Conservation (phyloP, 2,797 vertebrate species). For the Oreochromis mossambicus region DNA sequence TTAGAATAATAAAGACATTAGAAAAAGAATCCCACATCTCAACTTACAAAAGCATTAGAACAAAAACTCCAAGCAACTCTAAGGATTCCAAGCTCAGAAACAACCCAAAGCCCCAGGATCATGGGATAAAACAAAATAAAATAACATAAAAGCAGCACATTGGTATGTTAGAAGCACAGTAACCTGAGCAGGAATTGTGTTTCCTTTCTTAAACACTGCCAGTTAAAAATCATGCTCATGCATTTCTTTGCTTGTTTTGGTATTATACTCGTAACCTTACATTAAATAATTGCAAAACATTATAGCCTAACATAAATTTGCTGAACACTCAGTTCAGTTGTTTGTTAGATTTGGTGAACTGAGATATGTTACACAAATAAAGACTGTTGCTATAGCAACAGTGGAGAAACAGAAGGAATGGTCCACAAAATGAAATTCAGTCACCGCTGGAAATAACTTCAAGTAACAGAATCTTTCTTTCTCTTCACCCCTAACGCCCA, state of each 20-base stretch:
- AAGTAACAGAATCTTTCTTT: neutral
- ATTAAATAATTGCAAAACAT: neutral
- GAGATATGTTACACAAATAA: slow-evolving; percentile 12
- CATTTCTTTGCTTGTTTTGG: neutral
- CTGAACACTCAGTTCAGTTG: neutral
- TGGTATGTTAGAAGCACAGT: neutral
- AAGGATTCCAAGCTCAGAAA: neutral
- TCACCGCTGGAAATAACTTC: slow-evolving; percentile 69
- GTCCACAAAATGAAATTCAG: slow-evolving; percentile 72
- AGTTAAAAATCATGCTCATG: neutral
- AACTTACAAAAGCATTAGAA: neutral
- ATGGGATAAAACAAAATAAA: neutral
- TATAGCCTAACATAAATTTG: neutral
- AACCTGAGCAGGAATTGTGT: neutral
- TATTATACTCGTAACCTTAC: neutral
- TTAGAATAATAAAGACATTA: neutral
- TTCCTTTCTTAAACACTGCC: neutral
- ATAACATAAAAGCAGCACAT: neutral
- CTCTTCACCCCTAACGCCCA: neutral
- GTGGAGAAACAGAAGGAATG: slow-evolving; percentile 55
- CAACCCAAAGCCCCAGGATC: neutral
- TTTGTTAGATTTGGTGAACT: neutral
- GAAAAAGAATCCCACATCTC: neutral
- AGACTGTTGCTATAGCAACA: slow-evolving; percentile 85
- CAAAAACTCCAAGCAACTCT: neutral